Percentiles rank a stretch among this genome's conserved stretches.
phyloP scores from a whole-genome alignment of 2,113 vertebrate species.

The Crotophaga sulcirostris region DNA sequence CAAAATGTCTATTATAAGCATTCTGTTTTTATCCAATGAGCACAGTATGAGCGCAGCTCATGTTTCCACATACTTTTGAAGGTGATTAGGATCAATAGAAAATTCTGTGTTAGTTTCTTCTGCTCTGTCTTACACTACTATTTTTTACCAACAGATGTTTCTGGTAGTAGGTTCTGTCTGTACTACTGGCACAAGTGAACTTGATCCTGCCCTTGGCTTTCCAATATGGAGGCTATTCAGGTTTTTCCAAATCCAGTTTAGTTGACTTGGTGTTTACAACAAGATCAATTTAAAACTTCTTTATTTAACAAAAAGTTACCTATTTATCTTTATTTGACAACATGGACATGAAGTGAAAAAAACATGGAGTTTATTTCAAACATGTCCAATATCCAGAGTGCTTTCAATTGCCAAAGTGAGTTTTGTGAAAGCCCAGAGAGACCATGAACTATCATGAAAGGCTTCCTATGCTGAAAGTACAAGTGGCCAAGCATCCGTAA shows the following conservation, averaged over 20 bases:
- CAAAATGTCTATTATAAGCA: background rate
- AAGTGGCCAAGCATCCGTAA: background rate
- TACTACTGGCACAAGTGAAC: background rate
- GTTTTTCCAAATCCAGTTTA: background rate
- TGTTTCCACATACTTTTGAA: background rate
- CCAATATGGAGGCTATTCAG: background rate
- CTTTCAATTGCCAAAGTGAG: background rate
- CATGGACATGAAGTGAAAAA: background rate
- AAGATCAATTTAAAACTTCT: background rate
- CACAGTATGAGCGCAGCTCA: background rate
- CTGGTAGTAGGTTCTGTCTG: background rate
- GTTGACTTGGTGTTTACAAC: background rate
- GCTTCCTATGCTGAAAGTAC: background rate
- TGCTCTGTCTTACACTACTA: background rate
- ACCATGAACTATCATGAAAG: background rate
- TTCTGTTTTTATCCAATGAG: background rate
- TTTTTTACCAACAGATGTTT: background rate
- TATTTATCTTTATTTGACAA: background rate
- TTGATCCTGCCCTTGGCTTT: background rate
- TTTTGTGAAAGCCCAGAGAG: background rate
- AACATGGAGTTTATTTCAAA: background rate
- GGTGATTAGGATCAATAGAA: background rate
- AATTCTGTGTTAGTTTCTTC: background rate
- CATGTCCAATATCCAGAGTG: background rate
- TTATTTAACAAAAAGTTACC: background rate